Evolutionary conservation across 2,113 vertebrate species (phyloP).

Genomic region (Myrmecophaga tridactyla): DNA sequence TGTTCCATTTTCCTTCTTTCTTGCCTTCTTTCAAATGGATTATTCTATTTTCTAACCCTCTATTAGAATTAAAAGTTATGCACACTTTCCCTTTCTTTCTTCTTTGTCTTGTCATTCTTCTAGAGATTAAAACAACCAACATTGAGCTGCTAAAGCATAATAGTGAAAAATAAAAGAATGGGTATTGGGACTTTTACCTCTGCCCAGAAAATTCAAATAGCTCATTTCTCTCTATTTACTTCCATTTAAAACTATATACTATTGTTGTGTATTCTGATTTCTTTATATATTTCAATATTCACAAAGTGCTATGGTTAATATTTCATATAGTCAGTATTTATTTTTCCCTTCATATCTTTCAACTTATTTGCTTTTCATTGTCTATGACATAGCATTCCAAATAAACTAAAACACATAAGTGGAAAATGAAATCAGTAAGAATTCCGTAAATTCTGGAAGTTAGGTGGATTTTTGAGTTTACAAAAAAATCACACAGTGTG

Average conservation of each 20-base stretch:
- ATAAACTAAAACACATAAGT: neutral
- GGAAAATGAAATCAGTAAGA: neutral
- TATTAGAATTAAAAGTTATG: too few relatives aligned
- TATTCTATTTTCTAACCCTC: too few relatives aligned
- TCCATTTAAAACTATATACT: neutral
- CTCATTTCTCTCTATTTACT: neutral
- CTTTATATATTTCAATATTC: neutral
- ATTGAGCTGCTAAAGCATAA: neutral
- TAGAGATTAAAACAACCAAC: too few relatives aligned
- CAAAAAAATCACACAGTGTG: neutral
- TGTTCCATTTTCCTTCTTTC: too few relatives aligned
- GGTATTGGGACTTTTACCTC: neutral
- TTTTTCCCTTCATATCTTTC: neutral
- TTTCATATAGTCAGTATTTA: neutral
- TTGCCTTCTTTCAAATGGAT: too few relatives aligned
- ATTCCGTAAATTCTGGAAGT: neutral
- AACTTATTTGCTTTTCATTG: neutral
- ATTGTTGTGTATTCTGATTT: neutral
- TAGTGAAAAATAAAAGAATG: too few relatives aligned
- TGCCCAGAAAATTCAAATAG: neutral
- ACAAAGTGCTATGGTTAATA: neutral
- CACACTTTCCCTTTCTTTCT: too few relatives aligned
- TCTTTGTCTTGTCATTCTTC: too few relatives aligned
- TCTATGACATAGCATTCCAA: neutral
- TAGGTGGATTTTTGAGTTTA: neutral